Conservation (phyloP, 1,140 invertebrate species). For the Dreissena rostriformis region DNA sequence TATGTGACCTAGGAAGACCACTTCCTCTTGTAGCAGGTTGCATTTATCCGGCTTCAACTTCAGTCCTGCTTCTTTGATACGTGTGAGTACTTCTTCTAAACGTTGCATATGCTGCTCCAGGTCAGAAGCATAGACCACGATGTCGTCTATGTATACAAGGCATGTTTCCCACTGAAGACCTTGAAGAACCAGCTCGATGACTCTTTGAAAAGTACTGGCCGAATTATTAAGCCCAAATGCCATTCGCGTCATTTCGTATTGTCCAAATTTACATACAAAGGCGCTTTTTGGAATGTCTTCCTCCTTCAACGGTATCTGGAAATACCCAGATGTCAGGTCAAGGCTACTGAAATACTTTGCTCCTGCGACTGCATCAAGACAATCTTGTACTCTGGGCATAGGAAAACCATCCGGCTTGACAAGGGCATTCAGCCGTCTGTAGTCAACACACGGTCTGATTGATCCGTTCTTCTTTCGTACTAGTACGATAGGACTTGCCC, state of each 20-base stretch:
- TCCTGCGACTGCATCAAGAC: slow-evolving; percentile 14
- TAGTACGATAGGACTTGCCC: slow-evolving; percentile 10
- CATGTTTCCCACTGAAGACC: slow-evolving; percentile 37
- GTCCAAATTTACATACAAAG: slow-evolving; percentile 12
- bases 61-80: slow-evolving; percentile 17
- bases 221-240: not conserved
- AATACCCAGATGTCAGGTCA: slow-evolving; percentile 56
- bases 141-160: slow-evolving; percentile 59
- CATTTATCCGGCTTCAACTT: slow-evolving; percentile 59
- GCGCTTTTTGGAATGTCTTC: slow-evolving; percentile 74
- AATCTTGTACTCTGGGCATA: slow-evolving; percentile 5
- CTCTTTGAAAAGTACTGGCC: slow-evolving; percentile 6
- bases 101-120: slow-evolving; percentile 8
- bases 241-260: not conserved
- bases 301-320: slow-evolving; percentile 77
- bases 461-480: slow-evolving; percentile 16
- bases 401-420: not conserved
- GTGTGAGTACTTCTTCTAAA: slow-evolving; percentile 3
- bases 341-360: not conserved
- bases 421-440: not conserved
- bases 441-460: not conserved
- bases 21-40: slow-evolving; percentile 49
- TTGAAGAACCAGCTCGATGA: slow-evolving; percentile 33
- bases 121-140: slow-evolving; percentile 30
- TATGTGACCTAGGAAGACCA: slow-evolving; percentile 55